Conservation (phyloP, 2,888 invertebrate species). For the Drosophila neotestacea region DNA sequence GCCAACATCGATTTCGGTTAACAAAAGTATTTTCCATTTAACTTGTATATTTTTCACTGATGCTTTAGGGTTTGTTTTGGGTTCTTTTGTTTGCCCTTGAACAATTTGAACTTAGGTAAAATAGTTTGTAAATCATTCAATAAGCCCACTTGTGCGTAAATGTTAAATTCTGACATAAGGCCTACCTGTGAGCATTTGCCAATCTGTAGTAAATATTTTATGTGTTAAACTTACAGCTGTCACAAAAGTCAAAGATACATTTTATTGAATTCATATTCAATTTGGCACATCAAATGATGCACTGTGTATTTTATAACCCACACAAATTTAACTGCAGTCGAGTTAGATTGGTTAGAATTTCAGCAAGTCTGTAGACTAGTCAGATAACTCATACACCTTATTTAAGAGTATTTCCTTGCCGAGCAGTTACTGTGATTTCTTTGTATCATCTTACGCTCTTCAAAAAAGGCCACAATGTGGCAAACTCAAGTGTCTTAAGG, state of each 20-base stretch:
- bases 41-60: conserved; percentile 23
- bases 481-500: neutral
- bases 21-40: conserved; percentile 34
- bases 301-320: neutral
- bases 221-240: conserved; percentile 12
- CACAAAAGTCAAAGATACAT: neutral
- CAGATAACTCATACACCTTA: neutral
- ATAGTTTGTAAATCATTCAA: conserved; percentile 27
- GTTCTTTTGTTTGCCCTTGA: conserved; percentile 5
- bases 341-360: neutral
- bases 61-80: conserved; percentile 3
- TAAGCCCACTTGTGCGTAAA: conserved; percentile 16
- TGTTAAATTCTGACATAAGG: neutral
- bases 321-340: neutral
- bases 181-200: neutral
- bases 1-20: conserved; percentile 24
- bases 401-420: neutral
- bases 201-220: conserved; percentile 15
- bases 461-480: conserved; percentile 1
- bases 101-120: neutral
- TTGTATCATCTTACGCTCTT: neutral
- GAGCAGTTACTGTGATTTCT: neutral
- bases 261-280: conserved; percentile 2
- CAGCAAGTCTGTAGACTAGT: neutral
- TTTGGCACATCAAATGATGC: neutral